Base-by-base conservation (phyloP, 1,140 invertebrate genomes). In the Drosophila burlai region DNA sequence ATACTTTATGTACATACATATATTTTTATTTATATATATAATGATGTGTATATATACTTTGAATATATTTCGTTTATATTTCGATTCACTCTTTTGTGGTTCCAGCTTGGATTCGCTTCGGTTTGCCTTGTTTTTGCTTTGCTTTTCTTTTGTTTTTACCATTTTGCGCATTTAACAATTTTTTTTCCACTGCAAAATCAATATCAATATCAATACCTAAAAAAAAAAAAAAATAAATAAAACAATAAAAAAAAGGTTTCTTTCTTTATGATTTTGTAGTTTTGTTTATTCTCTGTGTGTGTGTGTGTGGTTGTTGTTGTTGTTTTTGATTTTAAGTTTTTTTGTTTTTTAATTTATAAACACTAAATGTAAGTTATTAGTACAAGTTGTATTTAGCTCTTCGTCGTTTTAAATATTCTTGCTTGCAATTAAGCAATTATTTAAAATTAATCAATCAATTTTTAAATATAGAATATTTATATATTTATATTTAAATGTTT, bases 321-420 rank as follows among this genome's bases (percentile, higher is more conserved):
- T 34, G 31, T 34, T 34, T 55, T 73, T 60, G 26, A 58, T 81
- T 58, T 62, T 43, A 42, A 36, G 47, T 59, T 64, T 67, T 67
- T 60, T 64, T 36, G 40, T 66, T 79, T 36, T 60, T 76, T 72
- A 50, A 73, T 76, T 72, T 26, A 67, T 81, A 67, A 81, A 79
- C 73, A 77, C 63, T 80, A 83, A 80, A 61, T 80, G 57, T 74
- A 87, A 71, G 59, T 80, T 86, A 87, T 87, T 87, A 87, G 83
- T 87, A 87, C 64, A 86, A 67, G 58, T 86, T 85, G 74, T 72
- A 59, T 76, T 47, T 47, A 71, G 58, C 65, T 76, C 52, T 61
- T 59, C 61, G 11, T 80, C 45, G 38, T 45, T 73, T 62, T 71
- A 52, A 59, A 76, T 76, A 78, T 77, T 65, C 49, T 66, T 50